Percentiles rank a stretch among this genome's conserved stretches.
phyloP scores from a whole-genome alignment of 2,797 vertebrate genomes.

The Lepilemur septentrionalis region DNA sequence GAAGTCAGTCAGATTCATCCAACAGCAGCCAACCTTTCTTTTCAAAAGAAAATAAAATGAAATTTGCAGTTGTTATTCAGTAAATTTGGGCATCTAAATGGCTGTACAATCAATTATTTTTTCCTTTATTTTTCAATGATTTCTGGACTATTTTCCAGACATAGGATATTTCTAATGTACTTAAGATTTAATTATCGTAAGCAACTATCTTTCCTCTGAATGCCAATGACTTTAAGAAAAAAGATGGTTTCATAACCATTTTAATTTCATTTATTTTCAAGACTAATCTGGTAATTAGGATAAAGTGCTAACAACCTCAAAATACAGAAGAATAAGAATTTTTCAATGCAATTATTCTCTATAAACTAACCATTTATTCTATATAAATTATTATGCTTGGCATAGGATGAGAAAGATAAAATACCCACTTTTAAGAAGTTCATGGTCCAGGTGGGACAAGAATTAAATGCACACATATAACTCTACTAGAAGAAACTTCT shows the following conservation, averaged over 20 bases:
- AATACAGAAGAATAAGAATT: not conserved
- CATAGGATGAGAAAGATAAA: not conserved
- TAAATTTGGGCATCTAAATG: not conserved
- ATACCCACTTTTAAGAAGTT: not conserved
- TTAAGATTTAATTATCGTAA: conserved; percentile 1
- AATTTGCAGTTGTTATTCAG: not conserved
- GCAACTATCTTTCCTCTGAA: not conserved
- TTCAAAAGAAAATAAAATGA: not conserved
- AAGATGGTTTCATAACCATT: not conserved
- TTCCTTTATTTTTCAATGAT: not conserved
- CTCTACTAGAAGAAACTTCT: not conserved
- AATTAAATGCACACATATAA: not conserved
- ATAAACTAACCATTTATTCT: not conserved
- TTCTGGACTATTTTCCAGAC: not conserved
- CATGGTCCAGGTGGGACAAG: not conserved
- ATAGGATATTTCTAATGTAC: not conserved
- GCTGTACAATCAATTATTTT: not conserved
- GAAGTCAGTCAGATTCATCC: not conserved
- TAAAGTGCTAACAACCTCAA: conserved; percentile 2
- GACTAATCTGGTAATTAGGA: not conserved
- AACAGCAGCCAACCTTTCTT: not conserved
- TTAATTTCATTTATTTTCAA: conserved; percentile 13
- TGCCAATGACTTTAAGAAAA: not conserved
- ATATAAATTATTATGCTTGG: not conserved
- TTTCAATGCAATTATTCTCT: not conserved